Evolutionary conservation across 2,797 vertebrate genomes (phyloP), one percentile per base, ranked within the genome.

Genomic region (Coracias cyanogaster): DNA sequence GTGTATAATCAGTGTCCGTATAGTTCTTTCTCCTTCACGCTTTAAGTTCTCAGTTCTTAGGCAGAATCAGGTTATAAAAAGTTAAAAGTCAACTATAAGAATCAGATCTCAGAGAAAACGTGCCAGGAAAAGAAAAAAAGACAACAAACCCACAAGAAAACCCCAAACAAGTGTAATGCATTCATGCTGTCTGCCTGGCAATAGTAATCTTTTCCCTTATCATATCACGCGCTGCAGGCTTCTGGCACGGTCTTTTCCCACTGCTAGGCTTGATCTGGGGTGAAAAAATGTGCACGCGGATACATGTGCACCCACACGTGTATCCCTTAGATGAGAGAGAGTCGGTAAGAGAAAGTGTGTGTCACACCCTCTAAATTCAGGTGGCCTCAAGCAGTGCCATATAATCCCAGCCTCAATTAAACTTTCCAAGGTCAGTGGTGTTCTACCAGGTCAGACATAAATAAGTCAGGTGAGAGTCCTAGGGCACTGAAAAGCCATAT

Each of bases 331-430:
- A 77, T 39, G 48, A 1, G 39, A 61, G 89, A 79, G 73, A 89
- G 66, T 48, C 81, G 70, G 78, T 17, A 12, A 54, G 91, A 64
- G 84, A 46, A 81, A 86, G 66, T 82, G 80, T 83, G 62, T 91
- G 94, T 98, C 94, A 85, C 94, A 96, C 96, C 94, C 95, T 97
- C 91, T 97, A 97, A 97, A 97, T 98, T 96, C 97, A 98, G 96
- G 97, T 97, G 96, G 96, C 97, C 95, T 97, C 97, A 97, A 97
- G 97, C 97, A 93, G 96, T 83, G 97, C 93, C 95, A 96, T 96
- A 97, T 97, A 97, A 98, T 97, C 97, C 97, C 95, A 96, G 92
- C 96, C 97, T 98, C 98, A 98, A 98, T 98, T 98, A 97, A 98
- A 97, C 96, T 97, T 97, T 91, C 96, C 97, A 98, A 97, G 97